Evolutionary conservation across 2,113 vertebrate genomes (phyloP), one percentile per base, ranked within the genome.

Genomic region (Eulemur rufifrons): DNA sequence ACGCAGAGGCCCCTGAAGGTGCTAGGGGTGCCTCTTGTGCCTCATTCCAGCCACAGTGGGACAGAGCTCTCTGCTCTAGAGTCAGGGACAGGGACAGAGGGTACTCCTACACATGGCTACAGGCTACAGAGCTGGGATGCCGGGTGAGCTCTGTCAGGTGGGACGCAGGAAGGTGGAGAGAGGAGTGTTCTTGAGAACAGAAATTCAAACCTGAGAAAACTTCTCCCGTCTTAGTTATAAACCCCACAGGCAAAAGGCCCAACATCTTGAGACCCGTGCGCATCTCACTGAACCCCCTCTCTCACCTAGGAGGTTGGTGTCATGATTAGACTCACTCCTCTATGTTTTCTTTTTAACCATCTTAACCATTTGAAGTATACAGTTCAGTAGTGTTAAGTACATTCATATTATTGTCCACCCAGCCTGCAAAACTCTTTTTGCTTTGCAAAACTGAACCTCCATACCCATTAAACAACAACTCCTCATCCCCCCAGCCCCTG

Each of bases 361-460:
- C 56, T 76, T 64, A 42, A 73, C 27, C 74, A 5, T 59, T 74
- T n/a, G 50, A 45, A 34, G 71, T 18, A 8, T 7, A 8, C 3
- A 21, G 12, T 54, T 71, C 61, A 23, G 47, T 3, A 8, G 39
- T 4, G 5, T 45, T 17, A 29, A 32, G 17, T 32, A 17, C 34
- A 5, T 23, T 15, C 20, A 34, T 14, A 5, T 8, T 6, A 2
- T 17, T 50, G 20, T 23, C 17, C 11, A 37, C 68, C 69, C 39
- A 11, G 6, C 45, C 61, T 69, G 20, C 50, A 71, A 59, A 68
- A n/a, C 21, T 37, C 45, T 59, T 20, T 32, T 45, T 37, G 1
- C 20, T 64, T 83, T n/a, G 27, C 34, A 91, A 81, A 71, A 92
- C 29, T 21, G 76, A 89, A 78, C 90, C 23, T 45, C 71, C 69